A percentile compares a stretch with the other conserved stretches of the same genome.
phyloP scores from a whole-genome alignment of 2,797 vertebrate species.

The Melanotaenia maccullochi region DNA sequence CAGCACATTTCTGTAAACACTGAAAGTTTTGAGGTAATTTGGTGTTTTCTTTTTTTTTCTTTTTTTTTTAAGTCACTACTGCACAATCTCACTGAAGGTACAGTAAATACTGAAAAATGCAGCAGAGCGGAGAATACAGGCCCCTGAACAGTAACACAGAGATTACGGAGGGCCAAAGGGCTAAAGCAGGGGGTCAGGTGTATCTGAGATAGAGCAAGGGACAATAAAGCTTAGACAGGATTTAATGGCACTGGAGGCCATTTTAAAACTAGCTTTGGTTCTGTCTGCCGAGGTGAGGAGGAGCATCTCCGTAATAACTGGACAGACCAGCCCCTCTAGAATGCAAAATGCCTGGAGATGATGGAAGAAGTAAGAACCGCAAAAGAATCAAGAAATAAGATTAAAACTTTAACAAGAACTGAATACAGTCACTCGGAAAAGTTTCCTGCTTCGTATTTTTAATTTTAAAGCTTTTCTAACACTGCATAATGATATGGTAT shows the following conservation, averaged over 20 bases:
- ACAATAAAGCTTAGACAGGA: conserved; percentile 73
- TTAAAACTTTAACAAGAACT: conserved; percentile 33
- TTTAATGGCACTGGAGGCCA: conserved; percentile 62
- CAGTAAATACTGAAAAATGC: conserved; percentile 68
- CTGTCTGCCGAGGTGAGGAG: conserved; percentile 65
- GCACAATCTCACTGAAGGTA: conserved; percentile 37
- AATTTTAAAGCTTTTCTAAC: conserved; percentile 82
- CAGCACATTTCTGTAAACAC: conserved; percentile 77
- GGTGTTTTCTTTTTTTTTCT: conserved; percentile 48
- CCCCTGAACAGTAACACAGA: conserved; percentile 25
- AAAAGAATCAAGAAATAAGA: conserved; percentile 73
- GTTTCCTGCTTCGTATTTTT: conserved; percentile 70
- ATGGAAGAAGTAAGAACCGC: conserved; percentile 41
- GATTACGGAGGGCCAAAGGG: conserved; percentile 39
- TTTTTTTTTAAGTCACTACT: conserved; percentile 41
- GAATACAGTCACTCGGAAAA: conserved; percentile 51
- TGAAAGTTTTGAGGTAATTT: conserved; percentile 78
- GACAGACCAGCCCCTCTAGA: conserved; percentile 63
- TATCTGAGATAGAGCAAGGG: conserved; percentile 62
- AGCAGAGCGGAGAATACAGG: conserved; percentile 31
- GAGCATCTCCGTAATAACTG: conserved; percentile 56
- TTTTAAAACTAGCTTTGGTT: conserved; percentile 83
- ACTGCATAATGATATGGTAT: conserved; percentile 83
- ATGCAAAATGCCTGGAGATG: conserved; percentile 43
- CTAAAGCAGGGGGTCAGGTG: conserved; percentile 46